A percentile compares a stretch with the other conserved stretches of the same genome.
Conservation (phyloP, 2,797 vertebrate species). For the Phylloscopus collybita region DNA sequence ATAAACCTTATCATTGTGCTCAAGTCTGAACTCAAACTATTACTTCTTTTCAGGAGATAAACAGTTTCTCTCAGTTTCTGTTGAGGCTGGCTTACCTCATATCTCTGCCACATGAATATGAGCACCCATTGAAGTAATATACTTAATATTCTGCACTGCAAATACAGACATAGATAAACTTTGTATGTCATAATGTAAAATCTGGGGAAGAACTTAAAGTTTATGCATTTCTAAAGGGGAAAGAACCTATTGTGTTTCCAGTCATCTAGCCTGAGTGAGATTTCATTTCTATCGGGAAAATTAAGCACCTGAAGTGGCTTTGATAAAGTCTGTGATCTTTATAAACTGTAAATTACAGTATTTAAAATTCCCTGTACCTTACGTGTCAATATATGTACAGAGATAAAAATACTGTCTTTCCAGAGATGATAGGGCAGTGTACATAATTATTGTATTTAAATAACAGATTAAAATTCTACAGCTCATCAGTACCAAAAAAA, state of each 20-base stretch:
- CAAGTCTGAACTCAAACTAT: neutral
- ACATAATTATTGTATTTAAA: neutral
- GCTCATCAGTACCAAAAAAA: neutral
- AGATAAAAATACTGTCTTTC: neutral
- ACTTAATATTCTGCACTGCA: slow-evolving; percentile 6
- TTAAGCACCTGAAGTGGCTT: neutral
- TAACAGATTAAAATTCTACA: neutral
- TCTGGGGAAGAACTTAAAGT: neutral
- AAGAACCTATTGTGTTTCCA: neutral
- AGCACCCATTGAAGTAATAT: neutral
- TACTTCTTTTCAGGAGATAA: neutral
- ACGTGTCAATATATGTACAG: neutral
- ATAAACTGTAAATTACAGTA: neutral
- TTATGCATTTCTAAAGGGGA: neutral
- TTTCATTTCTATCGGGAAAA: slow-evolving; percentile 2
- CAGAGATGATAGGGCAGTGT: neutral
- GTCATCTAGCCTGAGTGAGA: neutral
- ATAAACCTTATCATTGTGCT: neutral
- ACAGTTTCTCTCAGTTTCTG: neutral
- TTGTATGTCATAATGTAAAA: neutral
- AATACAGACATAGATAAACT: neutral
- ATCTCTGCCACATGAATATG: neutral
- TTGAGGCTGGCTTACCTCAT: neutral
- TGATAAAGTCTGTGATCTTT: neutral
- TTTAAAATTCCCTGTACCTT: neutral